Evolutionary conservation across 37 sponge, comb jelly and placozoan genomes (phyloP).

Genomic region (Halisarca cf. caerulea): DNA sequence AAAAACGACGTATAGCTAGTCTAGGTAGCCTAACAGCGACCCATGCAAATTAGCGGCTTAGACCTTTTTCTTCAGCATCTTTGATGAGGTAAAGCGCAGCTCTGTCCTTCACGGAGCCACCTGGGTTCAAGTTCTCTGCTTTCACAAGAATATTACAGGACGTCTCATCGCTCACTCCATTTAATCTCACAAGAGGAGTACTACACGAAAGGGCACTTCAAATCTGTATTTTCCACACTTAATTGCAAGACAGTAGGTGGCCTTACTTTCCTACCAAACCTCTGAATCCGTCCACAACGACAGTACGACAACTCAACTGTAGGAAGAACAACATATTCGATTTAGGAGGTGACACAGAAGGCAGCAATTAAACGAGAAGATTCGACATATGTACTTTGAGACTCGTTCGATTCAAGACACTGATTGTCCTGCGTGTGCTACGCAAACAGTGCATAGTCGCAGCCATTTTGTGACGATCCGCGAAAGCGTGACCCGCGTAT

Average conservation of each 20-base stretch:
- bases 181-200: constrained; percentile 68
- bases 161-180: constrained; percentile 71
- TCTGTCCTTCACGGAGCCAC: constrained; percentile 88
- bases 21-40: no score
- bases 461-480: no score
- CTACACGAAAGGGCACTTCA: constrained; percentile 5
- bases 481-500: no score
- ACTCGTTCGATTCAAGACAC: no score
- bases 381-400: no score
- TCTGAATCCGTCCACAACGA: neutral
- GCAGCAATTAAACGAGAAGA: no score
- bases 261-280: neutral
- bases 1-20: no score
- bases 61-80: constrained; percentile 82
- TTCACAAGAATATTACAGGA: constrained; percentile 62
- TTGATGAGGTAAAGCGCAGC: constrained; percentile 87
- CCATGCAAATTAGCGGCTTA: neutral
- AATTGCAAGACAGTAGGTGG: neutral
- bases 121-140: constrained; percentile 82
- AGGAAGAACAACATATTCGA: no score
- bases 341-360: no score
- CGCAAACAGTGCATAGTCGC: no score
- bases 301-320: neutral
- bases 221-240: neutral
- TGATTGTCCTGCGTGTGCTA: no score